A percentile compares a stretch with the other conserved stretches of the same genome.
Evolutionary conservation across 2,113 vertebrate genomes (phyloP).

Genomic region (Notechis scutatus): DNA sequence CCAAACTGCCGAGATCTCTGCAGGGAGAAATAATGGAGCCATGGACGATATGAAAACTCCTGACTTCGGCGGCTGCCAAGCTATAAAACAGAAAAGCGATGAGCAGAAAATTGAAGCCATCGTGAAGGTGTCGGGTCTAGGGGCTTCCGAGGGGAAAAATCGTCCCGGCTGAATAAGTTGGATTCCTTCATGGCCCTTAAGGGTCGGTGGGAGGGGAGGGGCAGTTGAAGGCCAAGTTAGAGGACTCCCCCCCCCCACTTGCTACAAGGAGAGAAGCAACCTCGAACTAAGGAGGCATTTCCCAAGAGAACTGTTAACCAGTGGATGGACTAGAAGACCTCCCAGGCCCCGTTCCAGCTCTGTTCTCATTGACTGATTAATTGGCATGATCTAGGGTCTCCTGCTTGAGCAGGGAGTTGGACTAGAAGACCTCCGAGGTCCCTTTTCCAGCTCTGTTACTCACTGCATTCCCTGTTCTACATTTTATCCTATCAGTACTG

Average conservation of each 20-base stretch:
- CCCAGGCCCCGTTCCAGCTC: neutral
- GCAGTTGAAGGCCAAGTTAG: neutral
- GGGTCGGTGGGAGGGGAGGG: neutral
- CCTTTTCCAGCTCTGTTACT: neutral
- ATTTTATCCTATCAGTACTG: too few relatives aligned
- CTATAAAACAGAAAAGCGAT: slow-evolving; percentile 75
- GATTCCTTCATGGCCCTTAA: neutral
- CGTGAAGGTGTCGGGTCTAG: slow-evolving; percentile 70
- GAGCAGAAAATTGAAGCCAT: slow-evolving; percentile 83
- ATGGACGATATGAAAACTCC: neutral
- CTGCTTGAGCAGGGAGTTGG: neutral
- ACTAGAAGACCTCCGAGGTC: too few relatives aligned
- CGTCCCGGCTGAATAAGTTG: neutral
- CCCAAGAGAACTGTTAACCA: too few relatives aligned
- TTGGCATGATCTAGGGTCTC: neutral
- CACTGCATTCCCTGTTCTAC: neutral
- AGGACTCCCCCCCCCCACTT: neutral
- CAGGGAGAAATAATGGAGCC: neutral
- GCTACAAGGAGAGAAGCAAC: too few relatives aligned
- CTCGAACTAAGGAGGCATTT: too few relatives aligned
- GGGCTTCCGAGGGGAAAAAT: slow-evolving; percentile 68
- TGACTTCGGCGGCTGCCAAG: slow-evolving; percentile 4
- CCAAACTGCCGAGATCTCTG: slow-evolving; percentile 35
- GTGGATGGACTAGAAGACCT: too few relatives aligned
- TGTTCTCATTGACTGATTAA: neutral